These are phyloP conservation scores for Drosophila bocqueti DNA, from an alignment of 1,140 invertebrate species.

Conservation along the genomic window DNA sequence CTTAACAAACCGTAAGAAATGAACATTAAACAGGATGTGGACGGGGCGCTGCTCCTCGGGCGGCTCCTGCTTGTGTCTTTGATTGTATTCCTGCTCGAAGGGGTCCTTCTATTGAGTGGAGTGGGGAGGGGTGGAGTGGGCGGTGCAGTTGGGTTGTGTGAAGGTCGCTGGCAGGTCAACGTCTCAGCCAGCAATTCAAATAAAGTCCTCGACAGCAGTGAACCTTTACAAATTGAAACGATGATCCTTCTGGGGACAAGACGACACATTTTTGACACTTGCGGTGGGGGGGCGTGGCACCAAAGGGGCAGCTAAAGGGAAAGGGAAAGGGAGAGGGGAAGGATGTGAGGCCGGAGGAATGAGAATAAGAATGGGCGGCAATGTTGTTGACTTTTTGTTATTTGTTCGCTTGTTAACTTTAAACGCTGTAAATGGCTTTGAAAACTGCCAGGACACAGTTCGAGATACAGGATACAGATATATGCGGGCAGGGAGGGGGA, in stretches of 20 bases:
- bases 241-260: slow-evolving; percentile 56
- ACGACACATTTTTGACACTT: slow-evolving; percentile 59
- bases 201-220: slow-evolving; percentile 58
- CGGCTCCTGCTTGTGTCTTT: slow-evolving; percentile 31
- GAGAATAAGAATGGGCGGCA: slow-evolving; percentile 26
- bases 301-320: background rate
- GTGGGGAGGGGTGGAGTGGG: background rate
- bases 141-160: slow-evolving; percentile 27
- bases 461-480: slow-evolving; percentile 11
- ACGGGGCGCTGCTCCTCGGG: slow-evolving; percentile 21
- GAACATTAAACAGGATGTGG: slow-evolving; percentile 73
- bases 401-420: slow-evolving; percentile 83
- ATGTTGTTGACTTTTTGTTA: slow-evolving; percentile 80
- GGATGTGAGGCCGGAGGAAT: background rate
- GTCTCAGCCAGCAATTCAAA: slow-evolving; percentile 61
- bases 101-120: slow-evolving; percentile 17
- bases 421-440: slow-evolving; percentile 82
- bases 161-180: slow-evolving; percentile 74
- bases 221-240: slow-evolving; percentile 75
- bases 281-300: slow-evolving; percentile 14
- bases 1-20: slow-evolving; percentile 79
- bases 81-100: slow-evolving; percentile 66
- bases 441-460: slow-evolving; percentile 68
- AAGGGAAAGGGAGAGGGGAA: background rate
- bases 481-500: too few species aligned